phyloP scores from a whole-genome alignment of 2,113 vertebrate genomes.

The Pyxicephalus adspersus region DNA sequence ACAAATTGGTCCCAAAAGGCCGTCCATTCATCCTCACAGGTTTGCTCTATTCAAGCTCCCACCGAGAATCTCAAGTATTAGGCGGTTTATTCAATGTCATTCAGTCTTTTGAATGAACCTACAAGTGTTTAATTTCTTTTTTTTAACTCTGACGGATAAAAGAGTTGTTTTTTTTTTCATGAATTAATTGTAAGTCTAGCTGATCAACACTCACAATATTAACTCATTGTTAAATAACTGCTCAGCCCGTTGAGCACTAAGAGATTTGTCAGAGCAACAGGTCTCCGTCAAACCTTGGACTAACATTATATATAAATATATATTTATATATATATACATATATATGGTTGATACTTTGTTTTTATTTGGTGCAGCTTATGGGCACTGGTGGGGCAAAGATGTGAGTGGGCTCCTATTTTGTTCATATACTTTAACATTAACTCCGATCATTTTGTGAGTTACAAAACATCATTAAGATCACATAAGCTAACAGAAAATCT shows the following conservation, averaged over 20 bases:
- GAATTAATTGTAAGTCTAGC: slow-evolving; percentile 87
- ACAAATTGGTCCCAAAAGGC: slow-evolving; percentile 99
- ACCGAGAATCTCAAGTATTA: slow-evolving; percentile 97
- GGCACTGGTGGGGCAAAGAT: too few relatives aligned
- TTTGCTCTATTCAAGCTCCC: slow-evolving; percentile 98
- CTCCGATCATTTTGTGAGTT: too few relatives aligned
- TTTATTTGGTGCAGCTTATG: too few relatives aligned
- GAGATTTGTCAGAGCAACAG: slow-evolving; percentile 21
- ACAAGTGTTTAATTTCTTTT: slow-evolving; percentile 99
- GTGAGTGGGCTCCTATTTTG: too few relatives aligned
- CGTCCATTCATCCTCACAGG: slow-evolving; percentile 98
- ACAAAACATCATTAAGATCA: too few relatives aligned
- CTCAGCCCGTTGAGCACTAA: slow-evolving; percentile 11
- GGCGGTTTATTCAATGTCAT: slow-evolving; percentile 99
- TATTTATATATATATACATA: too few relatives aligned
- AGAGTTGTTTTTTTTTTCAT: slow-evolving; percentile 71
- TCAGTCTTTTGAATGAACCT: slow-evolving; percentile 95
- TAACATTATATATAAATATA: neutral
- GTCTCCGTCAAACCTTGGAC: neutral
- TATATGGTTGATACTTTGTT: too few relatives aligned
- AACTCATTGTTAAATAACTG: slow-evolving; percentile 76
- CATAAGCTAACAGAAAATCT: too few relatives aligned
- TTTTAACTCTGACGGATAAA: slow-evolving; percentile 77
- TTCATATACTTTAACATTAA: too few relatives aligned
- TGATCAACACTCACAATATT: slow-evolving; percentile 84